phyloP scores from a whole-genome alignment of 2,113 vertebrate species.

The Tonatia bakeri region DNA sequence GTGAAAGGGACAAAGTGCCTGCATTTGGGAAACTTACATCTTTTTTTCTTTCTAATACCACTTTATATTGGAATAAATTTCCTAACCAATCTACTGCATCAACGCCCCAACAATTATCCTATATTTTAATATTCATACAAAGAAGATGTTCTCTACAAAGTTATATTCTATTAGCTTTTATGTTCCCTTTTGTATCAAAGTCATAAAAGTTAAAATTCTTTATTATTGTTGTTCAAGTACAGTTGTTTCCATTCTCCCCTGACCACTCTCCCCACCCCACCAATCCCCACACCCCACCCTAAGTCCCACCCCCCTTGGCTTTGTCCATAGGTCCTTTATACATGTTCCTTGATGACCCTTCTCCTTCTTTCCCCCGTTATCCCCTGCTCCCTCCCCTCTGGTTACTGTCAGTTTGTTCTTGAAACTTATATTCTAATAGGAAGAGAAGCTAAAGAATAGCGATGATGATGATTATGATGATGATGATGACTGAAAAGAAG shows the following conservation, averaged over 20 bases:
- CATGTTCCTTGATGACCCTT: too few relatives aligned
- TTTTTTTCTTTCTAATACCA: conserved; percentile 79
- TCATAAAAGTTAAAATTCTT: conserved; percentile 51
- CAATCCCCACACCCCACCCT: too few relatives aligned
- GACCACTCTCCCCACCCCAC: too few relatives aligned
- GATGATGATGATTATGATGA: neutral
- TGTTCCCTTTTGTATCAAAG: conserved; percentile 44
- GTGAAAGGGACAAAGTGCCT: neutral
- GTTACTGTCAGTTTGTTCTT: too few relatives aligned
- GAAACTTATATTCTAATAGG: neutral
- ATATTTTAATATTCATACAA: conserved; percentile 48
- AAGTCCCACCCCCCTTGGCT: too few relatives aligned
- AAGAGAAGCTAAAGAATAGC: neutral
- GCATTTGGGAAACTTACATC: neutral
- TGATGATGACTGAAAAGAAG: neutral
- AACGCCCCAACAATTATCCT: neutral
- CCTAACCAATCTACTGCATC: neutral
- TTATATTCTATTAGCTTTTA: conserved; percentile 62
- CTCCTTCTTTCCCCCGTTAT: too few relatives aligned
- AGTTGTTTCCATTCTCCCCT: too few relatives aligned
- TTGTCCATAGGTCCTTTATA: too few relatives aligned
- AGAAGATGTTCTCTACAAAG: conserved; percentile 59
- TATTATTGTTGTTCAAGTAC: too few relatives aligned
- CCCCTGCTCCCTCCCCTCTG: too few relatives aligned
- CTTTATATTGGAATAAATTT: conserved; percentile 66